These are phyloP conservation scores for Aldabrachelys gigantea DNA, from an alignment of 2,113 vertebrate species.

Conservation along the genomic window DNA sequence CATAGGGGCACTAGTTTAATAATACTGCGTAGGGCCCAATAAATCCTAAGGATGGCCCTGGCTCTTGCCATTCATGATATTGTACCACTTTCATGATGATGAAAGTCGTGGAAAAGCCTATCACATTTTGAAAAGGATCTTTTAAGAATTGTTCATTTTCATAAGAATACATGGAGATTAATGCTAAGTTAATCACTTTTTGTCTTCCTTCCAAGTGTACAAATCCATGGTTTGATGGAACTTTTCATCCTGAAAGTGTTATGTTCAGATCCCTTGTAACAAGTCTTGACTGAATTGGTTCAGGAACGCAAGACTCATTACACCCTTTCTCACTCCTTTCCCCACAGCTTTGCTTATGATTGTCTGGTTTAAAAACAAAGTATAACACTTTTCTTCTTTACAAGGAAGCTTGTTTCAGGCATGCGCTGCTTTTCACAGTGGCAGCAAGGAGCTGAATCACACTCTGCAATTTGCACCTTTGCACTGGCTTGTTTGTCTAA, in stretches of 20 bases:
- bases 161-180: neutral
- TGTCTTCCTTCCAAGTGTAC: slow-evolving; percentile 1
- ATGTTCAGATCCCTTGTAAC: neutral
- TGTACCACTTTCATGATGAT: neutral
- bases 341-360: neutral
- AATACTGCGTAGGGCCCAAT: too few species aligned
- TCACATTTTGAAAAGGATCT: neutral
- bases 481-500: neutral
- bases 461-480: accelerated
- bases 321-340: neutral
- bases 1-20: too few species aligned
- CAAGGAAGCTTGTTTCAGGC: neutral
- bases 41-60: too few species aligned
- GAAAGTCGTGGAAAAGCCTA: neutral
- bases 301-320: slow-evolving; percentile 52
- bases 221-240: slow-evolving; percentile 39
- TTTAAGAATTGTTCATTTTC: neutral
- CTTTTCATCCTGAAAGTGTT: slow-evolving; percentile 20
- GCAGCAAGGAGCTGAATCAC: neutral
- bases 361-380: neutral
- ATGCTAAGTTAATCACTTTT: neutral
- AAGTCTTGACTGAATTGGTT: slow-evolving; percentile 61
- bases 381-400: neutral
- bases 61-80: accelerated
- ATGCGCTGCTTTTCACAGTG: accelerated